Conservation (phyloP, 1,140 invertebrate species). For the Diabrotica virgifera region DNA sequence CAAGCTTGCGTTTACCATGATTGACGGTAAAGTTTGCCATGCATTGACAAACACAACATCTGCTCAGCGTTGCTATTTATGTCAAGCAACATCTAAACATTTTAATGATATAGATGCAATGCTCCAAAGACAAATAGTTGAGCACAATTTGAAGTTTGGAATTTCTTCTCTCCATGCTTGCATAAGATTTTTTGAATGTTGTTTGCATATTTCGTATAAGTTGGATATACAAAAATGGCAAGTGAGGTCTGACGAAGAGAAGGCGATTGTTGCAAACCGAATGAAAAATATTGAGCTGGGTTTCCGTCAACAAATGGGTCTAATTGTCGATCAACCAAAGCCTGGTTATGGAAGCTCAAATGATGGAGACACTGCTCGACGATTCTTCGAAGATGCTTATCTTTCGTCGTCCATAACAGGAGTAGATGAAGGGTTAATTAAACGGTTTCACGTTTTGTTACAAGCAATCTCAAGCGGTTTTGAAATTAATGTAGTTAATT, state of each 20-base stretch:
- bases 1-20: conserved; percentile 40
- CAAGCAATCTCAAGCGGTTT: neutral
- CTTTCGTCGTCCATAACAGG: conserved; percentile 7
- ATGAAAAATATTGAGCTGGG: conserved; percentile 9
- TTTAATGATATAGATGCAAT: conserved; percentile 27
- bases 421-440: neutral
- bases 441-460: neutral
- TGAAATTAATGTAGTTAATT: neutral
- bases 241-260: neutral
- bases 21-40: conserved; percentile 50
- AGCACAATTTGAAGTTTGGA: conserved; percentile 11
- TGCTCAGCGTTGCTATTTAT: conserved; percentile 32
- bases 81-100: conserved; percentile 33
- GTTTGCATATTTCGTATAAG: conserved; percentile 14
- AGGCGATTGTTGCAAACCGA: conserved; percentile 15
- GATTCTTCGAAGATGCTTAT: conserved; percentile 3
- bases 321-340: conserved; percentile 42
- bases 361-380: conserved; percentile 41
- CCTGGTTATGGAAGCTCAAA: conserved; percentile 44
- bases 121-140: conserved; percentile 8
- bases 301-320: conserved; percentile 30
- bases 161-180: too few relatives aligned
- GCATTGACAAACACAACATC: conserved; percentile 34
- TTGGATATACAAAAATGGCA: conserved; percentile 7
- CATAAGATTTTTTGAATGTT: conserved; percentile 20